Conservation (phyloP, 2,888 invertebrate species). For the Rhagium mordax region DNA sequence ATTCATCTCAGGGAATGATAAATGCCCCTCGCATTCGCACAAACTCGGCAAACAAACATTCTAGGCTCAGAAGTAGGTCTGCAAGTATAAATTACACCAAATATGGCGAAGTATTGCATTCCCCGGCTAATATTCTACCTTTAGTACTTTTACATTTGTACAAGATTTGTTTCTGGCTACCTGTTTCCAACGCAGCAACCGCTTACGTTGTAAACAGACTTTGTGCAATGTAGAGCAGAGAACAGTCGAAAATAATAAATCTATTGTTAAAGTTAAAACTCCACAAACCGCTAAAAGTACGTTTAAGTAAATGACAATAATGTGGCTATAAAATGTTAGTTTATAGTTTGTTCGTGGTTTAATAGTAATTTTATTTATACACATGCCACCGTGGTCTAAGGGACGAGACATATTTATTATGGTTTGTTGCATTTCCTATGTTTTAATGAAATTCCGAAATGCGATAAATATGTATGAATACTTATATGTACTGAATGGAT, state of each 20-base stretch:
- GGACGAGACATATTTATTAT: too few species aligned
- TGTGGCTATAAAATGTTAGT: too few species aligned
- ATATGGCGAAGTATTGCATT: slow-evolving; percentile 55
- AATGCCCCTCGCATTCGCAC: slow-evolving; percentile 35
- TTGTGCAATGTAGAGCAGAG: background rate
- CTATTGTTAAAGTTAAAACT: background rate
- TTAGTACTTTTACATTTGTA: slow-evolving; percentile 32
- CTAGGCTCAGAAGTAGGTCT: slow-evolving; percentile 50
- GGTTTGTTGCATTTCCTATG: too few species aligned
- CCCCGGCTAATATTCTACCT: slow-evolving; percentile 46
- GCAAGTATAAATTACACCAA: slow-evolving; percentile 56
- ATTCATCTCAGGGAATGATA: slow-evolving; percentile 42
- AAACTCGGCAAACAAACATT: slow-evolving; percentile 35
- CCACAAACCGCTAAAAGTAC: background rate
- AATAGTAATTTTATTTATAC: too few species aligned
- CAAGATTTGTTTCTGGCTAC: slow-evolving; percentile 30
- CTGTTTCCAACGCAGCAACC: background rate
- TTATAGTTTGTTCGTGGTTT: too few species aligned
- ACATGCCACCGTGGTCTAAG: too few species aligned
- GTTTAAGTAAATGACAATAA: background rate
- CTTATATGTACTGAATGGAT: too few species aligned
- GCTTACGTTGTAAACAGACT: background rate
- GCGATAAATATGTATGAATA: too few species aligned
- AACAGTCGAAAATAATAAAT: background rate
- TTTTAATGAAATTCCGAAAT: too few species aligned